A percentile compares a stretch with the other conserved stretches of the same genome.
phyloP scores from a whole-genome alignment of 2,888 invertebrate genomes.

The Muschampia staudingeri region DNA sequence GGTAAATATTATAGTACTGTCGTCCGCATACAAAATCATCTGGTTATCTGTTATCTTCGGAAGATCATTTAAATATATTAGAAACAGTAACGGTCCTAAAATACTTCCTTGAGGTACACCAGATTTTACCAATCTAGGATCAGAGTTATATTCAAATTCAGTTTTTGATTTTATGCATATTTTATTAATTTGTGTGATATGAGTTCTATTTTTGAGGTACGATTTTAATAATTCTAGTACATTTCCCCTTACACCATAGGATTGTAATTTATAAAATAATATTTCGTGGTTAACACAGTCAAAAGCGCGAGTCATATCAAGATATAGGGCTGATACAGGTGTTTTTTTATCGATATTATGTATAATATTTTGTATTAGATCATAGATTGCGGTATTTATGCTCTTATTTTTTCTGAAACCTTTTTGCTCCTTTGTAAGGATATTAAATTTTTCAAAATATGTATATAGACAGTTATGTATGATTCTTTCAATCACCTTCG shows the following conservation, averaged over 20 bases:
- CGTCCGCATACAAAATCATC: neutral
- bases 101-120: neutral
- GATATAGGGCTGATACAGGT: neutral
- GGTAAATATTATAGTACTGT: constrained; percentile 14
- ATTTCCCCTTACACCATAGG: neutral
- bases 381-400: neutral
- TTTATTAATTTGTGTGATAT: neutral
- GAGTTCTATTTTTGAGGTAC: neutral
- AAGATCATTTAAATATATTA: neutral
- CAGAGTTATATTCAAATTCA: neutral
- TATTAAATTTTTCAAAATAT: neutral
- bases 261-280: neutral
- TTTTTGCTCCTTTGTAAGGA: neutral
- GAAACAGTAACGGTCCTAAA: neutral
- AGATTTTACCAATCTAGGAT: neutral
- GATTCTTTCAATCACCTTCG: neutral
- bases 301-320: neutral
- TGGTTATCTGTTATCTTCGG: neutral
- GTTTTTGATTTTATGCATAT: neutral
- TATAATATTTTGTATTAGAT: neutral
- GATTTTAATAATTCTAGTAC: neutral
- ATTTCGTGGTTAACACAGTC: neutral
- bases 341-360: neutral
- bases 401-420: constrained; percentile 1
- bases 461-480: neutral